Percentiles rank a stretch among this genome's conserved stretches.
These are phyloP conservation scores for Ancistrus triradiatus DNA, from an alignment of 2,113 vertebrate species.

Conservation along the genomic window DNA sequence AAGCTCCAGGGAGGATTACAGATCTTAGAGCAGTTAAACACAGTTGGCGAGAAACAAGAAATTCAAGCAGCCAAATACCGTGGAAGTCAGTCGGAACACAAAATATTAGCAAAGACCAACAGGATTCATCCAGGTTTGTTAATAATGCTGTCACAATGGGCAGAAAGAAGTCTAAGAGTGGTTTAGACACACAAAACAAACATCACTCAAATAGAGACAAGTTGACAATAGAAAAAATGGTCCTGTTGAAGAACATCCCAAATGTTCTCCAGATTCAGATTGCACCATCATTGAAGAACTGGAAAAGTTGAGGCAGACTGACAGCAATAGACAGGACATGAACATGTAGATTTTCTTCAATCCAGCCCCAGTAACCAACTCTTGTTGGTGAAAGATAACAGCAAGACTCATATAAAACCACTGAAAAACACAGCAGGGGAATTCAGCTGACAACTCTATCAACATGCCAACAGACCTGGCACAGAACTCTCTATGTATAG, in stretches of 20 bases:
- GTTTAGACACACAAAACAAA: neutral
- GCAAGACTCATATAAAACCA: neutral
- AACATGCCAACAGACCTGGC: neutral
- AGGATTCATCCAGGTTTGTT: neutral
- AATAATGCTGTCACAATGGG: neutral
- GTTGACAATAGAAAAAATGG: neutral
- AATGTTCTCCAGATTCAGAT: slow-evolving; percentile 43
- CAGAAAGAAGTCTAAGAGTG: neutral
- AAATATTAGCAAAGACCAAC: slow-evolving; percentile 2
- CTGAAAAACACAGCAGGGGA: slow-evolving; percentile 4
- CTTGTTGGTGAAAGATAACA: neutral
- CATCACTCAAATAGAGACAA: neutral
- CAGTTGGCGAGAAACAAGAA: neutral
- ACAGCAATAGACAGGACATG: neutral
- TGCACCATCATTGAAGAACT: slow-evolving; percentile 44
- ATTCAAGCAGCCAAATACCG: neutral
- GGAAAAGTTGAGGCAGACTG: neutral
- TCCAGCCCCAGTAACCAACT: neutral
- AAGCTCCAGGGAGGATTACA: neutral
- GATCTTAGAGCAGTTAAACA: neutral
- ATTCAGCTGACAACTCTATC: slow-evolving; percentile 1
- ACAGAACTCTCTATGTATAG: slow-evolving; percentile 1
- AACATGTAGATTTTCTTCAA: neutral
- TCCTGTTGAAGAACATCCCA: no score
- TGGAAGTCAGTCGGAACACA: neutral